Conservation (phyloP, 1,140 invertebrate species). For the Coptotermes formosanus region DNA sequence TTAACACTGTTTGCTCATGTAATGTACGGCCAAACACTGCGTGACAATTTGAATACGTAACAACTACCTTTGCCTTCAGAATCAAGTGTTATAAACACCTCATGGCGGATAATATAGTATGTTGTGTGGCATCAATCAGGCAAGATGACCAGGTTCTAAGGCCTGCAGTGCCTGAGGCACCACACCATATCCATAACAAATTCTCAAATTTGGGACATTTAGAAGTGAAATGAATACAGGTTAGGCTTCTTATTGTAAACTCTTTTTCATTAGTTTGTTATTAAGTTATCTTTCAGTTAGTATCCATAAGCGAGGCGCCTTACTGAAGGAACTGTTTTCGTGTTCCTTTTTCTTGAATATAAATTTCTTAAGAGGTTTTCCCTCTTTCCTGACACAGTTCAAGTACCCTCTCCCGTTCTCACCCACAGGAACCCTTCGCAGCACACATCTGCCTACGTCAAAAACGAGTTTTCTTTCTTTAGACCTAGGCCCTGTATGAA, state of each 20-base stretch:
- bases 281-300: conserved; percentile 30
- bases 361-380: neutral
- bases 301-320: neutral
- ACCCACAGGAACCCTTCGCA: neutral
- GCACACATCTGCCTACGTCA: neutral
- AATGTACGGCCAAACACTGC: neutral
- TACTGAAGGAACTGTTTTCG: neutral
- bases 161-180: neutral
- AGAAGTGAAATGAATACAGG: neutral
- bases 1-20: neutral
- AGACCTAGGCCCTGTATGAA: neutral
- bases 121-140: neutral
- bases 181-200: neutral
- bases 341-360: neutral
- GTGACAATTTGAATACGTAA: conserved; percentile 3
- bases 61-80: neutral
- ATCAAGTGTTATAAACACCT: neutral
- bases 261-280: neutral
- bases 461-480: neutral
- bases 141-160: neutral
- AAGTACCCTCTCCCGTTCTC: neutral
- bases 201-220: neutral
- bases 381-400: neutral
- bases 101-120: neutral
- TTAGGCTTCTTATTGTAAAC: neutral